Evolutionary conservation across 2,888 invertebrate species (phyloP).

Genomic region (Pollenia labialis): DNA sequence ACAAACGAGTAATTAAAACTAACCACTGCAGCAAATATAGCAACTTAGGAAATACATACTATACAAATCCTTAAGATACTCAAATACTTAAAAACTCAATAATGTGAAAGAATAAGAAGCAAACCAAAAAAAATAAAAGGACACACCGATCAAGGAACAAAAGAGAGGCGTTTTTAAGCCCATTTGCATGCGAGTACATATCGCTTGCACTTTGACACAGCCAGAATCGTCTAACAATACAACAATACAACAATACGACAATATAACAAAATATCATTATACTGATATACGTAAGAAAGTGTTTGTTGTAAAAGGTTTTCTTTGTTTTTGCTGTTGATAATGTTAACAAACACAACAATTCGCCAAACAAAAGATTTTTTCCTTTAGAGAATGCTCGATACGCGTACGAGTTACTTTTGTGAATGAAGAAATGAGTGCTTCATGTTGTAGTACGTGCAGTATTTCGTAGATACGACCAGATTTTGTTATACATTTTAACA

Average conservation of each 20-base stretch:
- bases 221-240: conserved; percentile 47
- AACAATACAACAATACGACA: conserved; percentile 47
- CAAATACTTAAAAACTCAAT: conserved; percentile 55
- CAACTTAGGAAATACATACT: conserved; percentile 21
- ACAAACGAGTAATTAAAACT: conserved; percentile 1
- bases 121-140: conserved; percentile 39
- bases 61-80: conserved; percentile 28
- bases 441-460: conserved; percentile 13
- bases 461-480: conserved; percentile 26
- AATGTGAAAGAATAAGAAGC: conserved; percentile 39
- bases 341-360: conserved; percentile 23
- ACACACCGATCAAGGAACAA: conserved; percentile 62
- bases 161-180: conserved; percentile 55
- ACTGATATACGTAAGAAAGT: not conserved
- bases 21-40: conserved; percentile 38
- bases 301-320: conserved; percentile 29
- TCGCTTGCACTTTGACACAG: conserved; percentile 45
- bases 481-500: conserved; percentile 45
- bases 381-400: not conserved
- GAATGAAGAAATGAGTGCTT: conserved; percentile 11
- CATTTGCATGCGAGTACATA: conserved; percentile 65
- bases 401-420: conserved; percentile 2
- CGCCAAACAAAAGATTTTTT: conserved; percentile 46
- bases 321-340: conserved; percentile 23
- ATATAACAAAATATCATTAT: conserved; percentile 38